phyloP scores from a whole-genome alignment of 1,140 invertebrate genomes.

The Mizuhopecten yessoensis region DNA sequence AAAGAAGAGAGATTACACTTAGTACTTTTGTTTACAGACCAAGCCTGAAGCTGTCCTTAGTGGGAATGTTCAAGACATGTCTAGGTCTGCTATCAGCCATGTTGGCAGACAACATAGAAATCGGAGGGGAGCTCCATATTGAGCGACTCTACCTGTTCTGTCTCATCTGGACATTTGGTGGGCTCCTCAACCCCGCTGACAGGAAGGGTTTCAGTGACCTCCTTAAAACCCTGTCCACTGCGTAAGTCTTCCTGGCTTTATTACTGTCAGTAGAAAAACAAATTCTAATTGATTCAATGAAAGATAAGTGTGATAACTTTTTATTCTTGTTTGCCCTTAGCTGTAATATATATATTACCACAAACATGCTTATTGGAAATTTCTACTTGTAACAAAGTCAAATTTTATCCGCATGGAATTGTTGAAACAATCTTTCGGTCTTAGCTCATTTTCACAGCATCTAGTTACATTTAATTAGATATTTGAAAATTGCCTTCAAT shows the following conservation, averaged over 20 bases:
- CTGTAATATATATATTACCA: too few species aligned
- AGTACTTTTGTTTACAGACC: slow-evolving; percentile 78
- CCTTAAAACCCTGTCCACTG: slow-evolving; percentile 80
- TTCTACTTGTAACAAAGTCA: too few species aligned
- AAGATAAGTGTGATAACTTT: too few species aligned
- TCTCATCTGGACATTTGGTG: slow-evolving; percentile 83
- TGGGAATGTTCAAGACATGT: slow-evolving; percentile 82
- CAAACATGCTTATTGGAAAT: too few species aligned
- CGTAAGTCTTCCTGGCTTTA: slow-evolving; percentile 72
- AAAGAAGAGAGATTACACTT: too few species aligned
- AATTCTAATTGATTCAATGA: neutral
- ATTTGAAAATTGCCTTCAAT: too few species aligned
- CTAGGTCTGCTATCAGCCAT: slow-evolving; percentile 82
- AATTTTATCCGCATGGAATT: too few species aligned
- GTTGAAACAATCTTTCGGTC: too few species aligned
- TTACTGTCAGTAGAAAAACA: neutral
- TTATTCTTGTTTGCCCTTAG: neutral
- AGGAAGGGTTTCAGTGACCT: slow-evolving; percentile 81
- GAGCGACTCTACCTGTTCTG: slow-evolving; percentile 83
- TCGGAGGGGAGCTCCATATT: slow-evolving; percentile 82
- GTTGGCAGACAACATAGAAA: slow-evolving; percentile 82
- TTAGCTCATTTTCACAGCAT: too few species aligned
- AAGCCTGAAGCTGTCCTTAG: slow-evolving; percentile 74
- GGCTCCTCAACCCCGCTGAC: slow-evolving; percentile 78
- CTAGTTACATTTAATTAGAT: too few species aligned